Percentiles rank a stretch among this genome's conserved stretches.
Conservation (phyloP, 1,140 invertebrate species). For the Eciton burchellii region DNA sequence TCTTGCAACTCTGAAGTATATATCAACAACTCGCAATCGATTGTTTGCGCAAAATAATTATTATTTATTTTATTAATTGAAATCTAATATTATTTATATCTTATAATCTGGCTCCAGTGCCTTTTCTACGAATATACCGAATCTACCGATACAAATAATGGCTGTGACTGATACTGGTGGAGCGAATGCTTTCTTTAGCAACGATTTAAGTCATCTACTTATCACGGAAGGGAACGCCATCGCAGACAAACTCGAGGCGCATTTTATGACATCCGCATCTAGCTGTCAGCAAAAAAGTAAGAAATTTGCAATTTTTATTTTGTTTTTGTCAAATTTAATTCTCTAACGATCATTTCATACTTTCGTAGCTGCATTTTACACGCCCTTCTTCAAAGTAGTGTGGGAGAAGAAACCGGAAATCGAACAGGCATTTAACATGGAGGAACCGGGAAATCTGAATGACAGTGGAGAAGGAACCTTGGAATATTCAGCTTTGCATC, state of each 20-base stretch:
- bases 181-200: constrained; percentile 95
- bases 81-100: background rate
- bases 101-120: constrained; percentile 88
- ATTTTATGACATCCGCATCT: constrained; percentile 95
- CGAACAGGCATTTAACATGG: constrained; percentile 96
- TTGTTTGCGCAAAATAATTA: background rate
- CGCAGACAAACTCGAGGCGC: constrained; percentile 95
- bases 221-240: constrained; percentile 97
- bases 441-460: constrained; percentile 89
- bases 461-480: constrained; percentile 90
- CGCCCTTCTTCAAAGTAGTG: constrained; percentile 97
- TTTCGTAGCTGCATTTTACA: constrained; percentile 95
- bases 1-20: constrained; percentile 95
- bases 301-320: constrained; percentile 64
- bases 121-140: constrained; percentile 97
- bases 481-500: constrained; percentile 88
- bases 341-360: constrained; percentile 36
- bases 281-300: constrained; percentile 94
- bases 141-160: constrained; percentile 97
- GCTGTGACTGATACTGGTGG: constrained; percentile 96
- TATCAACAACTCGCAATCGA: constrained; percentile 54
- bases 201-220: constrained; percentile 94
- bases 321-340: constrained; percentile 14
- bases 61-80: constrained; percentile 37
- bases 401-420: constrained; percentile 98